phyloP scores from a whole-genome alignment of 2,888 invertebrate species.

The Pyrocoelia pectoralis region DNA sequence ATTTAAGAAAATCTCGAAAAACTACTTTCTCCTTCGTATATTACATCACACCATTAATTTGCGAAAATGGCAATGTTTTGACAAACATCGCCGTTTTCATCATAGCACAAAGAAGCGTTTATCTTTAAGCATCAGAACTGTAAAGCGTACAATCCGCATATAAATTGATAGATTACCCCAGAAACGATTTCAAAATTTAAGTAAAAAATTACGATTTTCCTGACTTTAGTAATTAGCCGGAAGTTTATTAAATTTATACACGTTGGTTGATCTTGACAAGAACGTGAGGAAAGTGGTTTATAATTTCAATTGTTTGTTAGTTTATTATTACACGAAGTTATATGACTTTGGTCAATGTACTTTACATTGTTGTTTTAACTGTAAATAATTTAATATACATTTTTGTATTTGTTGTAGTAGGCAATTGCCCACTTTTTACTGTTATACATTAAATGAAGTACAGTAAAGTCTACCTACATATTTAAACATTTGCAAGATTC shows the following conservation, averaged over 20 bases:
- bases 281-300: neutral
- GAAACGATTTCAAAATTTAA: neutral
- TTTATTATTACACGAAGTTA: conserved; percentile 12
- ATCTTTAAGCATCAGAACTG: neutral
- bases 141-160: conserved; percentile 14
- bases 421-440: neutral
- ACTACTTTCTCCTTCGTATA: neutral
- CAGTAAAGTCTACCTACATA: neutral
- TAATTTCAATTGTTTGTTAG: conserved; percentile 20
- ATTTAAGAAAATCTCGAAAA: neutral
- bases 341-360: conserved; percentile 32
- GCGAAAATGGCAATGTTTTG: neutral
- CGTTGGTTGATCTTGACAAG: too few species aligned
- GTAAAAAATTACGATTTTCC: neutral
- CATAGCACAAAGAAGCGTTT: neutral
- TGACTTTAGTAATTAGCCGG: neutral
- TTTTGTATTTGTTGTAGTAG: neutral
- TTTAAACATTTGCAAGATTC: neutral
- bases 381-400: neutral
- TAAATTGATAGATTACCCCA: conserved; percentile 26
- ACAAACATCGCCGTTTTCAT: too few species aligned
- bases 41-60: neutral
- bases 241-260: neutral
- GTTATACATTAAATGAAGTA: neutral
- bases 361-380: conserved; percentile 20